phyloP scores from a whole-genome alignment of 2,113 vertebrate genomes.

The Gopherus evgoodei region DNA sequence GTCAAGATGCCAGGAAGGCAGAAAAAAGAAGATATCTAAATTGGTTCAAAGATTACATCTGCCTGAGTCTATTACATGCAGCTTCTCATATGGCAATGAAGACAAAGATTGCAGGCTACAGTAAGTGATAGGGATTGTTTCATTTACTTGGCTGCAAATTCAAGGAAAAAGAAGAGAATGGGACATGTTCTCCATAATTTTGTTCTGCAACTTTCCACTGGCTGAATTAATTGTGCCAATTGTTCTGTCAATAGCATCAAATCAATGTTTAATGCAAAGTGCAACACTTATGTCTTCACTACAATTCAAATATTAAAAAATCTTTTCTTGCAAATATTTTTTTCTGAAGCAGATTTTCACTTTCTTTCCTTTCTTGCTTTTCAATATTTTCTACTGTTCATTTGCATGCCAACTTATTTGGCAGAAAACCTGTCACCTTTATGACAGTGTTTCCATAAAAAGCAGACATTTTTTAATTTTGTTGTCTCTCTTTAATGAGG shows the following conservation, averaged over 20 bases:
- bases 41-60: neutral
- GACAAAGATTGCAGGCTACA: neutral
- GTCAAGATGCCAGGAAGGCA: neutral
- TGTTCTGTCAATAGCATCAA: neutral
- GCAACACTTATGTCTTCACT: neutral
- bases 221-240: neutral
- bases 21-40: conserved; percentile 2
- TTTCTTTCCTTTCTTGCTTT: neutral
- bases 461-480: conserved; percentile 49
- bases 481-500: conserved; percentile 55
- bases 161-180: neutral
- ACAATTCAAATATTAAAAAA: conserved; percentile 14
- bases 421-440: conserved; percentile 46
- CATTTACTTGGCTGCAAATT: neutral
- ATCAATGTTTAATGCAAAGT: neutral
- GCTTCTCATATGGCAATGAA: conserved; percentile 16
- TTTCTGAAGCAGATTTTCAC: conserved; percentile 9
- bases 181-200: neutral
- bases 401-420: conserved; percentile 31
- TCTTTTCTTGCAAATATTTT: neutral
- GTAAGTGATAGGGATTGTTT: neutral
- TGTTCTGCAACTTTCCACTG: neutral
- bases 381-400: neutral
- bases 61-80: neutral
- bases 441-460: conserved; percentile 51